A percentile compares a stretch with the other conserved stretches of the same genome.
phyloP scores from a whole-genome alignment of 2,113 vertebrate genomes.

The Leiothrix lutea region DNA sequence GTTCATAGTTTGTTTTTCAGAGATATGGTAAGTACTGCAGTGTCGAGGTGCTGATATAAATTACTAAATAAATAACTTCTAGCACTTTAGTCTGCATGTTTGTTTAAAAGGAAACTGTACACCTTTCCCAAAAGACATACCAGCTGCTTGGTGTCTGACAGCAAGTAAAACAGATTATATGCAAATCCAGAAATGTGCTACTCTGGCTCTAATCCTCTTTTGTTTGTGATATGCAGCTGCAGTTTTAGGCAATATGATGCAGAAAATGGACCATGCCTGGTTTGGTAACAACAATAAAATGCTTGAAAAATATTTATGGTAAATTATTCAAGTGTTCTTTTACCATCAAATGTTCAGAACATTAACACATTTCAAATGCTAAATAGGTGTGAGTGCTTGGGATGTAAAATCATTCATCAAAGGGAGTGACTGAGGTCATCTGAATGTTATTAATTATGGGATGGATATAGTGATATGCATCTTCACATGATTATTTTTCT shows the following conservation, averaged over 20 bases:
- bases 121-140: neutral
- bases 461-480: neutral
- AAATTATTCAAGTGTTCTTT: slow-evolving; percentile 6
- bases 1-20: neutral
- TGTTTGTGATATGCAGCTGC: neutral
- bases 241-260: neutral
- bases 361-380: neutral
- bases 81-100: neutral
- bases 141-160: neutral
- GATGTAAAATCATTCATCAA: neutral
- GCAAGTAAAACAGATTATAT: neutral
- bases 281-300: neutral
- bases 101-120: neutral
- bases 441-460: neutral
- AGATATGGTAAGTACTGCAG: neutral
- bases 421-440: neutral
- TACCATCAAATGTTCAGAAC: neutral
- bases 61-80: neutral
- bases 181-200: neutral
- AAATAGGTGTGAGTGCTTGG: neutral
- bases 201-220: neutral
- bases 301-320: slow-evolving; percentile 25
- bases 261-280: neutral
- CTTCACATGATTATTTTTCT: neutral
- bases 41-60: neutral